A percentile compares a stretch with the other conserved stretches of the same genome.
These are phyloP conservation scores for Euphonia xanthogaster DNA, from an alignment of 2,797 vertebrate genomes.

Conservation along the genomic window DNA sequence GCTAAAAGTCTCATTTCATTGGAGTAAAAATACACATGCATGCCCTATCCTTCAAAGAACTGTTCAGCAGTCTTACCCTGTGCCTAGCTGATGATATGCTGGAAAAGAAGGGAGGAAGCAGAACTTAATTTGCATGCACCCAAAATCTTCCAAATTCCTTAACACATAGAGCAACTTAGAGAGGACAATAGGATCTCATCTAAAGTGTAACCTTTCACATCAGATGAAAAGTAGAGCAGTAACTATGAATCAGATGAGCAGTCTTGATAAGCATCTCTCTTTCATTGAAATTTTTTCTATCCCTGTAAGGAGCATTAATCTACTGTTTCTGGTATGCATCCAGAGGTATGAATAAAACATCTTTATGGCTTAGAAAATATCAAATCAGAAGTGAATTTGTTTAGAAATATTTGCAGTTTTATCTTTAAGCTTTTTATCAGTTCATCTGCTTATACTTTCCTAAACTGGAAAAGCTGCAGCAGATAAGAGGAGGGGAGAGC, in stretches of 20 bases:
- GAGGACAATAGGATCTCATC: neutral
- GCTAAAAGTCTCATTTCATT: neutral
- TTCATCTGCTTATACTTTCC: neutral
- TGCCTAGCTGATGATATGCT: neutral
- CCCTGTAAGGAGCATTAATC: neutral
- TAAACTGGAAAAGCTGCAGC: neutral
- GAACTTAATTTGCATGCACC: neutral
- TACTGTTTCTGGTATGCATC: neutral
- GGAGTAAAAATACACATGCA: neutral
- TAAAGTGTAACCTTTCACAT: neutral
- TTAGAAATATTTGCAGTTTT: neutral
- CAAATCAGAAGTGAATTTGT: neutral
- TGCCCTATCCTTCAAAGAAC: neutral
- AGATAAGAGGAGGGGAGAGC: neutral
- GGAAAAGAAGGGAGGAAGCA: neutral
- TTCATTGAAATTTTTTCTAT: neutral
- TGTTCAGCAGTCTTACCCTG: neutral
- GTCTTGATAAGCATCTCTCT: neutral
- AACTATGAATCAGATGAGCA: neutral
- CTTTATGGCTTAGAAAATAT: neutral
- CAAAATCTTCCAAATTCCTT: neutral
- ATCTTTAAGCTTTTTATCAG: neutral
- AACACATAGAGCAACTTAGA: neutral
- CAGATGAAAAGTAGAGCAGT: neutral
- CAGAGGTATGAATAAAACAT: neutral